A percentile compares a stretch with the other conserved stretches of the same genome.
phyloP scores from a whole-genome alignment of 2,113 vertebrate species.

The Corythaixoides concolor region DNA sequence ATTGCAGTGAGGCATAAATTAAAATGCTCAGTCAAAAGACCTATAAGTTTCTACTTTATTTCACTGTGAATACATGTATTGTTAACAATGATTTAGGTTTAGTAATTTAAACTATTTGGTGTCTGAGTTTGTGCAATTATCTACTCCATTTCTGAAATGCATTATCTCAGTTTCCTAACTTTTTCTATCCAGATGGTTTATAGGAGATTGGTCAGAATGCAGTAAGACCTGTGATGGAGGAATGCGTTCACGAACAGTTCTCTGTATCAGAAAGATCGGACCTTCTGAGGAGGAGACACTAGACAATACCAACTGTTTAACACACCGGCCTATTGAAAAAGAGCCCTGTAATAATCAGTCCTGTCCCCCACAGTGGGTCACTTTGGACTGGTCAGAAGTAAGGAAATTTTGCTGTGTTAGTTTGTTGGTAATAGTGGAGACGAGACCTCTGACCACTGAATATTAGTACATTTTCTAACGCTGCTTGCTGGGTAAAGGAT shows the following conservation, averaged over 20 bases:
- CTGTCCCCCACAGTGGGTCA: conserved; percentile 95
- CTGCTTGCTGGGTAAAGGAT: not conserved
- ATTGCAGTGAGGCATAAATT: not conserved
- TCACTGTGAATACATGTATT: not conserved
- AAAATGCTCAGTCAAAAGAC: not conserved
- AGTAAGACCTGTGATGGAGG: conserved; percentile 95
- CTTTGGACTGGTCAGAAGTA: conserved; percentile 98
- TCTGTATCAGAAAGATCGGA: conserved; percentile 91
- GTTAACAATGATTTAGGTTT: not conserved
- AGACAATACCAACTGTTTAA: conserved; percentile 89
- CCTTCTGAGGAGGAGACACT: conserved; percentile 93
- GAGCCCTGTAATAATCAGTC: conserved; percentile 96
- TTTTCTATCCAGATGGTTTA: conserved; percentile 87
- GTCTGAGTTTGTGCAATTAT: not conserved
- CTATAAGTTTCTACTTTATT: not conserved
- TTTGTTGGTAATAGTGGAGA: not conserved
- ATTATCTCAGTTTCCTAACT: not conserved
- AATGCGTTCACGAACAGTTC: conserved; percentile 84
- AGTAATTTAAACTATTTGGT: not conserved
- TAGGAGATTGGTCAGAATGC: conserved; percentile 95
- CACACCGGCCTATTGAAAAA: conserved; percentile 88
- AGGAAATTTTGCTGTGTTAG: conserved; percentile 38
- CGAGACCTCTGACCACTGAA: not conserved
- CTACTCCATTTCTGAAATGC: not conserved
- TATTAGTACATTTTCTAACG: not conserved